A percentile compares a stretch with the other conserved stretches of the same genome.
Evolutionary conservation across 1,140 invertebrate genomes (phyloP).

Genomic region (Euwallacea fornicatus): DNA sequence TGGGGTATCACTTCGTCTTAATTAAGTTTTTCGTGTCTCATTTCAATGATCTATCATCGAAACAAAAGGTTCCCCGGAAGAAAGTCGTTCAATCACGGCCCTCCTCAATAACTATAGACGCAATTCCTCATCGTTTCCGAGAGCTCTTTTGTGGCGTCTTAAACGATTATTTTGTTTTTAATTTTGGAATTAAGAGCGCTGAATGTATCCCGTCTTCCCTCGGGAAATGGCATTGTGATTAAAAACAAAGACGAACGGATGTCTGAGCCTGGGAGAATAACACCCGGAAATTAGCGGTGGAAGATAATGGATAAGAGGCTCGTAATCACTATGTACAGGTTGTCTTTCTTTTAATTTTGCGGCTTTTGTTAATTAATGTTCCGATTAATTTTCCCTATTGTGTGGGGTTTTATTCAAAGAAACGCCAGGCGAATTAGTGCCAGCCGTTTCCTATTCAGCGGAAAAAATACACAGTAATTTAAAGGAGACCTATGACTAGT

Average conservation of each 20-base stretch:
- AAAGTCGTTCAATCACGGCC: slow-evolving; percentile 1
- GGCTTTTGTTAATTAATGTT: slow-evolving; percentile 28
- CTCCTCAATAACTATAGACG: slow-evolving; percentile 12
- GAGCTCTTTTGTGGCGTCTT: slow-evolving; percentile 23
- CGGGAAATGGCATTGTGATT: slow-evolving; percentile 32
- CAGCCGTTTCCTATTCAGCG: too few relatives aligned
- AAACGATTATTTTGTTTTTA: slow-evolving; percentile 37
- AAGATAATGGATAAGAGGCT: slow-evolving; percentile 32
- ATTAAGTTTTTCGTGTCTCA: too few relatives aligned
- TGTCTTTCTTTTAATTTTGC: slow-evolving; percentile 32
- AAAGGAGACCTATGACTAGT: too few relatives aligned
- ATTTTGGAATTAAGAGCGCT: slow-evolving; percentile 26
- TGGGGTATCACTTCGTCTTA: too few relatives aligned
- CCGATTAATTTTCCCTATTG: slow-evolving; percentile 23
- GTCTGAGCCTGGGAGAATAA: slow-evolving; percentile 26
- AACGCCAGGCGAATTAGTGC: too few relatives aligned
- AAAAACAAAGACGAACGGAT: slow-evolving; percentile 37
- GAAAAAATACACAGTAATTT: too few relatives aligned
- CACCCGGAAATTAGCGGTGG: slow-evolving; percentile 31
- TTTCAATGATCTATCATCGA: too few relatives aligned
- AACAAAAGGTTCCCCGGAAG: neutral
- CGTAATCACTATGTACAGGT: slow-evolving; percentile 32
- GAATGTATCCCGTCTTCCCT: slow-evolving; percentile 23
- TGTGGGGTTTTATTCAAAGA: neutral
- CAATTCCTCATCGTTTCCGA: slow-evolving; percentile 4